Conservation (phyloP, 2,888 invertebrate genomes). For the Drosophila nr. perissopoda region DNA sequence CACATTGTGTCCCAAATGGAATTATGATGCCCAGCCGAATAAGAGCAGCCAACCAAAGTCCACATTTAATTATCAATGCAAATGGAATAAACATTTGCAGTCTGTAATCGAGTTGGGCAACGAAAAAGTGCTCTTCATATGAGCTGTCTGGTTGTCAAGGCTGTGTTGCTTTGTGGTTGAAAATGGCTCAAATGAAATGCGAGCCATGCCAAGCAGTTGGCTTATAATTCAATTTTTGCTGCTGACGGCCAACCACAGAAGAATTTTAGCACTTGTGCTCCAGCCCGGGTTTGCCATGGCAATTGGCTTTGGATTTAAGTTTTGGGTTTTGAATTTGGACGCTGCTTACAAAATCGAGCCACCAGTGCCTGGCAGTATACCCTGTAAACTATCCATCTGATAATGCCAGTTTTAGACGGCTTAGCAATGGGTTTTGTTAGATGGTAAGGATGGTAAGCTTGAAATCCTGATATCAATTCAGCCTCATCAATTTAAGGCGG, state of each 20-base stretch:
- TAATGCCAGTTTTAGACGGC: background rate
- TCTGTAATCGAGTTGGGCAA: constrained; percentile 60
- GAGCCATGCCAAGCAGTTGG: constrained; percentile 29
- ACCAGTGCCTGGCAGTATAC: constrained; percentile 1
- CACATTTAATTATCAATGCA: constrained; percentile 74
- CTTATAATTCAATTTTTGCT: constrained; percentile 73
- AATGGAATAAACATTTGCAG: constrained; percentile 75
- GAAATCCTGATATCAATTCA: background rate
- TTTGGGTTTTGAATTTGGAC: constrained; percentile 8
- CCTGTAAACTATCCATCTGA: background rate
- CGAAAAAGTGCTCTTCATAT: constrained; percentile 24
- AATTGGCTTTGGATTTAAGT: constrained; percentile 10
- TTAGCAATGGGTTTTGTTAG: background rate
- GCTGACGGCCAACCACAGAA: constrained; percentile 51
- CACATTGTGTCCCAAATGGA: constrained; percentile 58
- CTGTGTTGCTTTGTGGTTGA: constrained; percentile 1
- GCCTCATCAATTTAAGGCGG: background rate
- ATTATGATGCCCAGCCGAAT: constrained; percentile 45
- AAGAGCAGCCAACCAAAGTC: constrained; percentile 16
- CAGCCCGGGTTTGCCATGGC: constrained; percentile 12
- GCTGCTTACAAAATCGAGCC: constrained; percentile 7
- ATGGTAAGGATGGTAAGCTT: too few relatives aligned
- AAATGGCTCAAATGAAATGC: constrained; percentile 15
- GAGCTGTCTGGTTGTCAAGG: constrained; percentile 3
- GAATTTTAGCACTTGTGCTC: constrained; percentile 39